These are phyloP conservation scores for Leptocoma aspasia DNA, from an alignment of 2,113 vertebrate genomes.

Conservation along the genomic window DNA sequence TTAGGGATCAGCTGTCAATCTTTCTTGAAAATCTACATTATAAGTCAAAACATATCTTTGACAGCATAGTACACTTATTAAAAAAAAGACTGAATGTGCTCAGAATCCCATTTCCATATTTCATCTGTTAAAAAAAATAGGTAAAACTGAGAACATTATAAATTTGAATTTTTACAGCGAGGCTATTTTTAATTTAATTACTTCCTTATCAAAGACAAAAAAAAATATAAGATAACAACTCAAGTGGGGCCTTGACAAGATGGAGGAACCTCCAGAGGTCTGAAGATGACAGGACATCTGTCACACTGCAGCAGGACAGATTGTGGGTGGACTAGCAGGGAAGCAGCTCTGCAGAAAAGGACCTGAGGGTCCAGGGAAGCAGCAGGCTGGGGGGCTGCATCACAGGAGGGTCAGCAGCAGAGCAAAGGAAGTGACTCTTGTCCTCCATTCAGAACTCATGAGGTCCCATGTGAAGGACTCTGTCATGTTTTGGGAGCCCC, in stretches of 20 bases:
- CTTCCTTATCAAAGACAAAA: neutral
- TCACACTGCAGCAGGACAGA: neutral
- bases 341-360: neutral
- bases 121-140: neutral
- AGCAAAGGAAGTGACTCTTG: neutral
- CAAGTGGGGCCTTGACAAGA: neutral
- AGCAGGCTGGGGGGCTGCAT: neutral
- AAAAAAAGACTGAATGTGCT: neutral
- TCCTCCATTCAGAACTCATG: neutral
- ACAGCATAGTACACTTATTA: neutral
- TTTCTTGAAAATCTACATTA: slow-evolving; percentile 14
- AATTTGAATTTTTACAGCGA: neutral
- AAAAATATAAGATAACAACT: neutral
- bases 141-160: neutral
- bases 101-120: slow-evolving; percentile 14
- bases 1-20: slow-evolving; percentile 1
- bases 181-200: neutral
- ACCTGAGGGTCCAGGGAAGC: neutral
- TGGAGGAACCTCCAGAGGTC: neutral
- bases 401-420: neutral
- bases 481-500: neutral
- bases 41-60: slow-evolving; percentile 28
- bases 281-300: neutral
- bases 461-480: neutral
- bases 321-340: fast-evolving